Conservation (phyloP, 2,797 vertebrate genomes). For the Sebastes oblongus region DNA sequence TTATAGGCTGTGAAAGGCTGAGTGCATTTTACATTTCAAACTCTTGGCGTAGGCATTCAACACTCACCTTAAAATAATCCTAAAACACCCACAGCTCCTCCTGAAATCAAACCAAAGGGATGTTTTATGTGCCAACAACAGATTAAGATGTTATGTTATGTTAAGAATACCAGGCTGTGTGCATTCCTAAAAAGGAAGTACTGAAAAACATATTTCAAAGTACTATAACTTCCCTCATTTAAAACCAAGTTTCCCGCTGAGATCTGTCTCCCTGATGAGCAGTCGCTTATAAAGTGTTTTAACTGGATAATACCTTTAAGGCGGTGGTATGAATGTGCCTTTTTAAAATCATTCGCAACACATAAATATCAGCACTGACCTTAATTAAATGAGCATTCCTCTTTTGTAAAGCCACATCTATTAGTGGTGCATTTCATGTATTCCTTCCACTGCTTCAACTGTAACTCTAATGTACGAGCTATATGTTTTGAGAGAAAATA, state of each 20-base stretch:
- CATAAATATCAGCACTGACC: conserved; percentile 38
- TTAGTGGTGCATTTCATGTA: conserved; percentile 50
- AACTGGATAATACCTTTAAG: conserved; percentile 63
- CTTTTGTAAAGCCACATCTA: conserved; percentile 41
- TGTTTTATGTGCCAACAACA: conserved; percentile 2
- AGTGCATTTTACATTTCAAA: conserved; percentile 22
- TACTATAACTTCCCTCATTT: neutral
- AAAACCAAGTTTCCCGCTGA: conserved; percentile 34
- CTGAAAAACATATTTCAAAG: conserved; percentile 3
- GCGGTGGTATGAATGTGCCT: conserved; percentile 74
- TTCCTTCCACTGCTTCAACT: conserved; percentile 62
- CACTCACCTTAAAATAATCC: neutral
- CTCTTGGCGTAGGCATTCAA: conserved; percentile 7
- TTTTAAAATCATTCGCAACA: conserved; percentile 50
- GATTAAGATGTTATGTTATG: conserved; percentile 4
- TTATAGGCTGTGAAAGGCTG: neutral
- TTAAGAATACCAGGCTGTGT: conserved; percentile 3
- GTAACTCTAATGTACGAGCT: conserved; percentile 47
- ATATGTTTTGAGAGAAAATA: conserved; percentile 23
- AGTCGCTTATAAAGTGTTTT: conserved; percentile 17
- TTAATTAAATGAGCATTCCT: conserved; percentile 55
- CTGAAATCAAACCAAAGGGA: neutral
- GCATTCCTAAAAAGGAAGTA: conserved; percentile 13
- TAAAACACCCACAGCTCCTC: neutral
- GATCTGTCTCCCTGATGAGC: neutral